A percentile compares a stretch with the other conserved stretches of the same genome.
These are phyloP conservation scores for Hydriomena furcata DNA, from an alignment of 2,888 invertebrate genomes.

Conservation along the genomic window DNA sequence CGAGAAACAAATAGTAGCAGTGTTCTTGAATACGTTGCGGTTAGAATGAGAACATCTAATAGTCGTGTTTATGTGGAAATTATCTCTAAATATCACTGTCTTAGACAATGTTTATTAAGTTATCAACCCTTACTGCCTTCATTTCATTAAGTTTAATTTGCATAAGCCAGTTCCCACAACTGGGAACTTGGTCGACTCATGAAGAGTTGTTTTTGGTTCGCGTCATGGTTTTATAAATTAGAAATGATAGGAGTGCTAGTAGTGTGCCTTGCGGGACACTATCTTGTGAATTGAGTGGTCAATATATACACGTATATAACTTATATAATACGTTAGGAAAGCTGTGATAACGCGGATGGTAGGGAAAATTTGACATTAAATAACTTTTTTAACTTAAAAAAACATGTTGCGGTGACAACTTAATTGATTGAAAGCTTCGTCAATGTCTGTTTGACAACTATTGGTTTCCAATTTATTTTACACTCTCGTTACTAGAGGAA, in stretches of 20 bases:
- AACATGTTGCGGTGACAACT: slow-evolving; percentile 40
- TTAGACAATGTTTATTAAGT: slow-evolving; percentile 7
- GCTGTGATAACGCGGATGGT: slow-evolving; percentile 66
- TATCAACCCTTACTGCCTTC: neutral
- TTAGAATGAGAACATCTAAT: neutral
- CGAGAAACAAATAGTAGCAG: neutral
- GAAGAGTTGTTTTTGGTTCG: slow-evolving; percentile 1
- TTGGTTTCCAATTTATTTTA: slow-evolving; percentile 42
- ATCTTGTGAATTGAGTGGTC: slow-evolving; percentile 42
- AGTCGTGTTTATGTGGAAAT: neutral
- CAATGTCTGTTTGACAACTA: slow-evolving; percentile 44
- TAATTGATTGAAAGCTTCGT: slow-evolving; percentile 57
- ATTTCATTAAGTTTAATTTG: neutral
- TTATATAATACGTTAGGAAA: slow-evolving; percentile 51
- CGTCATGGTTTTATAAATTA: slow-evolving; percentile 28
- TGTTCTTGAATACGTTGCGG: neutral
- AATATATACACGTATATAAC: slow-evolving; percentile 46
- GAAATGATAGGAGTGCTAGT: slow-evolving; percentile 55
- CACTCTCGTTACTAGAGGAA: slow-evolving; percentile 9
- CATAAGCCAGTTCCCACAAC: neutral
- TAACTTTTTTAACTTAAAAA: slow-evolving; percentile 45
- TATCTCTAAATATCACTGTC: neutral
- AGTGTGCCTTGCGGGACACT: slow-evolving; percentile 69
- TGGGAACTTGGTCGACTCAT: neutral
- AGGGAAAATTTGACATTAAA: slow-evolving; percentile 39